These are phyloP conservation scores for Zophobas atratus DNA, from an alignment of 1,140 invertebrate genomes.

Conservation along the genomic window DNA sequence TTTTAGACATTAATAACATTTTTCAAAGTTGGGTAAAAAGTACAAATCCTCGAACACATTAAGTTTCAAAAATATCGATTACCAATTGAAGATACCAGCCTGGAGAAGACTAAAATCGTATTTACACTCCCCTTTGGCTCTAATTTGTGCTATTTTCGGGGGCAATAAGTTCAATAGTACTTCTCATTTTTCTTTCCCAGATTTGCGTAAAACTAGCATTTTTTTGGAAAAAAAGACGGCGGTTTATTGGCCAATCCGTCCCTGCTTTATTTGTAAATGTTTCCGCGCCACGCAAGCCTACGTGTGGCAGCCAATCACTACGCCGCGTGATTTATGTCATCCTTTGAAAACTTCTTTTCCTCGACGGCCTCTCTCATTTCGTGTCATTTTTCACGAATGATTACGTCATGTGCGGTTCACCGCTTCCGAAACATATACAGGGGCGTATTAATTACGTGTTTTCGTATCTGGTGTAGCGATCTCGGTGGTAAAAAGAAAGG, in stretches of 20 bases:
- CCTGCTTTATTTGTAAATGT: conserved; percentile 52
- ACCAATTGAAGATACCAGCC: too few relatives aligned
- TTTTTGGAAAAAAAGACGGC: background rate
- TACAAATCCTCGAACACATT: too few relatives aligned
- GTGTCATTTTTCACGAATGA: conserved; percentile 39
- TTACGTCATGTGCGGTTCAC: conserved; percentile 38
- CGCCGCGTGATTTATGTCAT: conserved; percentile 49
- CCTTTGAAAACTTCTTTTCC: conserved; percentile 52
- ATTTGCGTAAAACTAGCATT: background rate
- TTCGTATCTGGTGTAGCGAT: conserved; percentile 5
- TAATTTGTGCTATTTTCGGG: too few relatives aligned
- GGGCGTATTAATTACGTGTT: conserved; percentile 21
- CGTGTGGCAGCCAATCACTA: conserved; percentile 54
- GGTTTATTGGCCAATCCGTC: conserved; percentile 49
- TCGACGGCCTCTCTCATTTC: conserved; percentile 34
- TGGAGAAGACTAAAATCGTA: too few relatives aligned
- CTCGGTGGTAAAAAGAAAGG: background rate
- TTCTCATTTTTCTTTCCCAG: background rate
- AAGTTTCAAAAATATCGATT: too few relatives aligned
- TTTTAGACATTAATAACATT: too few relatives aligned
- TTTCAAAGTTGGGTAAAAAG: too few relatives aligned
- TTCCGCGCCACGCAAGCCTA: conserved; percentile 50
- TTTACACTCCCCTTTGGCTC: too few relatives aligned
- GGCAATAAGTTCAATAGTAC: too few relatives aligned
- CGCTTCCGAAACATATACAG: conserved; percentile 12